Evolutionary conservation across 2,797 vertebrate species (phyloP), one percentile per base, ranked within the genome.

Genomic region (Emydoidea blandingii): DNA sequence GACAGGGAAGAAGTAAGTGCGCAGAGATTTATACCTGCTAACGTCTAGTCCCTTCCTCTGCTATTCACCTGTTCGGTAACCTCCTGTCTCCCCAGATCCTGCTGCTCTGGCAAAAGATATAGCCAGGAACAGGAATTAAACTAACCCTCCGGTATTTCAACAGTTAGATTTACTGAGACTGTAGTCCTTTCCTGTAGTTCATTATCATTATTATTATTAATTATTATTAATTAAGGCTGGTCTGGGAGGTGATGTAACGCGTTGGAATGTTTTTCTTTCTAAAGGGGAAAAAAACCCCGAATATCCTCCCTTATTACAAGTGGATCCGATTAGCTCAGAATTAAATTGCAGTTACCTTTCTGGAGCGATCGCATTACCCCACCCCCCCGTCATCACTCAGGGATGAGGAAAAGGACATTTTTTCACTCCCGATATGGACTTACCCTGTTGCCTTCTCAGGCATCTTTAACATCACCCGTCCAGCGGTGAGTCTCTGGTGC

Each of bases 1-100:
- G 98, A 97, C 98, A 99, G 98, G 99, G 99, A 96, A 98, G 98
- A 99, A 99, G 99, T 99, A 99, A 99, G 99, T 99, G 98, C 92
- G 95, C 91, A 95, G 96, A 89, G 85, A 91, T 88, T 87, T 96
- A 86, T 94, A 89, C 87, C 95, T 94, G 96, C 53, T 94, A 74
- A 93, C 91, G 93, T 91, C 85, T 82, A 21, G 81, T 87, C 88
- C 78, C 80, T 95, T 90, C 86, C 31, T 59, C 53, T 34, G 93
- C 81, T 81, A 86, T 83, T 91, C 81, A 94, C 96, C 93, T 83
- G 93, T 79, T 49, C 83, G 52, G 92, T 88, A 92, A 87, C 47
- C 23, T 49, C 62, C 9, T 8, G 72, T 44, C 21, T 21, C 80
- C 78, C 79, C 56, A 23, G 41, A 23, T 74, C 76, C 29, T 12